Percentiles rank a stretch among this genome's conserved stretches.
Evolutionary conservation across 2,888 invertebrate genomes (phyloP).

Genomic region (Patella pellucida): DNA sequence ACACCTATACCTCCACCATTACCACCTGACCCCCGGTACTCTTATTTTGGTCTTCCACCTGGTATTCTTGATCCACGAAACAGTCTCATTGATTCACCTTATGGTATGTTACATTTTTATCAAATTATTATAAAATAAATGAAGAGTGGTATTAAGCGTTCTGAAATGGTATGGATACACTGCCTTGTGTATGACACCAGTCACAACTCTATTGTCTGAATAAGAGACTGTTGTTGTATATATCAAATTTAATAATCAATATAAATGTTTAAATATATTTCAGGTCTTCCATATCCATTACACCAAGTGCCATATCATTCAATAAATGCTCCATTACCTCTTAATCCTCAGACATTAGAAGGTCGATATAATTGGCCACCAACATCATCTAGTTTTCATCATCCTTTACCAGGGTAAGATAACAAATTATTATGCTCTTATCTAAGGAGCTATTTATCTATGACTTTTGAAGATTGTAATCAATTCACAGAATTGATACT

Average conservation of each 20-base stretch:
- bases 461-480: no score
- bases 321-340: conserved; percentile 77
- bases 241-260: no score
- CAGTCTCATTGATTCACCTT: conserved; percentile 42
- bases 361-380: conserved; percentile 73
- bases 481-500: no score
- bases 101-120: conserved; percentile 35
- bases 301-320: conserved; percentile 57
- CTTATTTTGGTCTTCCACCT: conserved; percentile 44
- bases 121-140: no score
- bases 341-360: conserved; percentile 75
- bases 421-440: background rate
- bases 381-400: conserved; percentile 59
- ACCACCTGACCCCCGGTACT: conserved; percentile 42
- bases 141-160: no score
- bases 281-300: conserved; percentile 47
- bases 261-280: conserved; percentile 13
- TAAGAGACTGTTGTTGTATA: no score
- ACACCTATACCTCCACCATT: conserved; percentile 62
- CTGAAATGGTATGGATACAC: no score
- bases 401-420: conserved; percentile 70
- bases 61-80: conserved; percentile 32
- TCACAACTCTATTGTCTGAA: no score
- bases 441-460: no score
- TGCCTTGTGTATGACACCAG: no score